Evolutionary conservation across 2,888 invertebrate species (phyloP).

Genomic region (Apomyelois bistriatella): DNA sequence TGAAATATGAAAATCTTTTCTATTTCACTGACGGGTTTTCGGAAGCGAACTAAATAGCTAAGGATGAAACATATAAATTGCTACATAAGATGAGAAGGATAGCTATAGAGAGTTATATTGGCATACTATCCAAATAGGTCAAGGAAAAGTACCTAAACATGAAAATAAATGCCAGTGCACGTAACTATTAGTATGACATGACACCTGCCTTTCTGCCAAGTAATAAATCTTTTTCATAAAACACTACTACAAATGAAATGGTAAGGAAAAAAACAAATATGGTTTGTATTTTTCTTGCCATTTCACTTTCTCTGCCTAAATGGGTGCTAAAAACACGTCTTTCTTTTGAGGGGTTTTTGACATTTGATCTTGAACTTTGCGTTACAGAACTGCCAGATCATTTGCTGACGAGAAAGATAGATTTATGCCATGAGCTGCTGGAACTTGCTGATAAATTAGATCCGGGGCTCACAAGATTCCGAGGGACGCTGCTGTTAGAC

Average conservation of each 20-base stretch:
- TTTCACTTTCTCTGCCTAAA: too few species aligned
- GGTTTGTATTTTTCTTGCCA: too few species aligned
- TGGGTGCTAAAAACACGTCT: too few species aligned
- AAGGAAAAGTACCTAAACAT: constrained; percentile 14
- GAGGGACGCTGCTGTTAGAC: constrained; percentile 83
- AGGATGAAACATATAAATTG: too few species aligned
- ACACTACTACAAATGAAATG: not conserved
- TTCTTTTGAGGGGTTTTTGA: too few species aligned
- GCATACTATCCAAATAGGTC: constrained; percentile 17
- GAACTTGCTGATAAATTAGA: constrained; percentile 82
- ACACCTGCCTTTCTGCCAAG: constrained; percentile 1
- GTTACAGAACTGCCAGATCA: constrained; percentile 78
- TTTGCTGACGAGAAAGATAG: constrained; percentile 80
- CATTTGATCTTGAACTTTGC: too few species aligned
- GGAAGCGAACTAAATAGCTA: too few species aligned
- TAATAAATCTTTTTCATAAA: not conserved
- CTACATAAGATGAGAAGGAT: too few species aligned
- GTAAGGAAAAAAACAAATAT: not conserved
- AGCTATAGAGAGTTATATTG: too few species aligned
- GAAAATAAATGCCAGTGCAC: constrained; percentile 5
- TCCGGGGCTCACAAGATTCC: constrained; percentile 82
- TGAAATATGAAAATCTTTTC: too few species aligned
- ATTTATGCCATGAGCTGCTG: constrained; percentile 84
- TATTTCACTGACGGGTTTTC: too few species aligned
- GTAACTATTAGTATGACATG: constrained; percentile 7